Evolutionary conservation across 2,888 invertebrate species (phyloP).

Genomic region (Ctenicera cuprea): DNA sequence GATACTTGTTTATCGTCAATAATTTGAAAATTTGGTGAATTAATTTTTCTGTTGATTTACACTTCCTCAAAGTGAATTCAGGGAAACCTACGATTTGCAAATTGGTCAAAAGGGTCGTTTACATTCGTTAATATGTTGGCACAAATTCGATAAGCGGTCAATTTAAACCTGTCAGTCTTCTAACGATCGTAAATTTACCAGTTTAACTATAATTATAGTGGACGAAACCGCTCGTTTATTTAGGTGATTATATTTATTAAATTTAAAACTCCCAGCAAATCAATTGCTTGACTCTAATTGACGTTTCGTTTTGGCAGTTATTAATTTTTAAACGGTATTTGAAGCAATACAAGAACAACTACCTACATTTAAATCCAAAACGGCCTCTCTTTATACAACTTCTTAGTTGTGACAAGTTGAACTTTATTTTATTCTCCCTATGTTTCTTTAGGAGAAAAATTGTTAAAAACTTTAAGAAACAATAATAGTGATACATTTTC

Average conservation of each 20-base stretch:
- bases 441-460: too few relatives aligned
- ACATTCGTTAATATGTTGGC: constrained; percentile 27
- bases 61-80: background rate
- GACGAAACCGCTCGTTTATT: constrained; percentile 23
- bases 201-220: constrained; percentile 27
- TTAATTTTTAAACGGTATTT: background rate
- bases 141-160: constrained; percentile 31
- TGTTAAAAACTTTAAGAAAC: too few relatives aligned
- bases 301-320: background rate
- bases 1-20: constrained; percentile 13
- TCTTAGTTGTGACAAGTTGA: too few relatives aligned
- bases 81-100: background rate
- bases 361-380: too few relatives aligned
- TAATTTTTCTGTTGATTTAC: background rate
- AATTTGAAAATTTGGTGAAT: background rate
- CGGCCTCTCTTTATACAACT: too few relatives aligned
- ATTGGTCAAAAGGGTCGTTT: background rate
- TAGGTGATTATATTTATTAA: constrained; percentile 29
- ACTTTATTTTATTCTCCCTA: too few relatives aligned
- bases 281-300: constrained; percentile 14
- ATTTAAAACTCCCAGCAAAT: constrained; percentile 18
- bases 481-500: too few relatives aligned
- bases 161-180: constrained; percentile 25
- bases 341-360: background rate
- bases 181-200: constrained; percentile 24